Percentiles rank a stretch among this genome's conserved stretches.
Conservation (phyloP, 2,888 invertebrate genomes). For the Calameuta filiformis region DNA sequence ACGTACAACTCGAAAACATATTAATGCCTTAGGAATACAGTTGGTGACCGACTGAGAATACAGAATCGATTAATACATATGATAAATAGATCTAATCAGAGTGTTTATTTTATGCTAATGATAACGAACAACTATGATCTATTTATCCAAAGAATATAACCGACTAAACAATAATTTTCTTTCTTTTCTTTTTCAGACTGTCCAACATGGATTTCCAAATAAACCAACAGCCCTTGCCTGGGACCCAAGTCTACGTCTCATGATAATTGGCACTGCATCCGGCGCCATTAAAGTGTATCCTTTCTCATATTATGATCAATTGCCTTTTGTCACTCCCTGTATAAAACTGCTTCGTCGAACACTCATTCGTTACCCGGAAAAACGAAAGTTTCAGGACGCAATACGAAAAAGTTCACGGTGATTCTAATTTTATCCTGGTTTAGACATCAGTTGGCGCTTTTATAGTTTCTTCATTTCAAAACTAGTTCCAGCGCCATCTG, state of each 20-base stretch:
- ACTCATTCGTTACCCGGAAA: not conserved
- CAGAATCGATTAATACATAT: not conserved
- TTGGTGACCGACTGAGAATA: not conserved
- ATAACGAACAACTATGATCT: not conserved
- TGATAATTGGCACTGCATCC: slow-evolving; percentile 94
- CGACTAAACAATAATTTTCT: not conserved
- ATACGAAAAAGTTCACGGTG: not conserved
- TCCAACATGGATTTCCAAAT: slow-evolving; percentile 97
- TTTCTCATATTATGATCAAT: slow-evolving; percentile 44
- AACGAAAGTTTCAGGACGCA: not conserved
- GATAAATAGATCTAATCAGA: not conserved
- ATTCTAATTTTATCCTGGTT: not conserved
- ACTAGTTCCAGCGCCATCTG: not conserved
- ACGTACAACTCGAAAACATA: not conserved
- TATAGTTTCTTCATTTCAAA: not conserved
- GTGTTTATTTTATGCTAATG: not conserved
- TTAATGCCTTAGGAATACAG: not conserved
- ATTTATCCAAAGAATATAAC: not conserved
- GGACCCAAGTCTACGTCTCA: slow-evolving; percentile 87
- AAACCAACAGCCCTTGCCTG: slow-evolving; percentile 95
- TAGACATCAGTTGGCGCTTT: not conserved
- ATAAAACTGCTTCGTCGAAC: not conserved
- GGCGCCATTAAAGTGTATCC: slow-evolving; percentile 88
- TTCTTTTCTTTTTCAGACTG: slow-evolving; percentile 76
- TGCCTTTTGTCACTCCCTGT: not conserved